These are phyloP conservation scores for Cyclophora albipunctata DNA, from an alignment of 2,888 invertebrate species.

Conservation along the genomic window DNA sequence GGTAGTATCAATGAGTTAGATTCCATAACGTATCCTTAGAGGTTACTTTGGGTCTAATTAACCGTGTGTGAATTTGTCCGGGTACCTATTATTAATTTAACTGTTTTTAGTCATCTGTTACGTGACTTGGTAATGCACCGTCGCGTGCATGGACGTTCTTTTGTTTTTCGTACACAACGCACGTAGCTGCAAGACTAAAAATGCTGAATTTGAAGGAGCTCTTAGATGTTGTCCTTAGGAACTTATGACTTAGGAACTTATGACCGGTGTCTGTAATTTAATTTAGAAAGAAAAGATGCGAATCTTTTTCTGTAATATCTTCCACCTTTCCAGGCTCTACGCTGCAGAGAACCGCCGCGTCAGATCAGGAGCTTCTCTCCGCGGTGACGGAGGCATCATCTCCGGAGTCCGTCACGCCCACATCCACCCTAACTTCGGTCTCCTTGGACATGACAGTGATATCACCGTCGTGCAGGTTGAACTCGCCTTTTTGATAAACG, in stretches of 20 bases:
- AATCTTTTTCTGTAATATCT: not conserved
- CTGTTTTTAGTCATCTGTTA: not conserved
- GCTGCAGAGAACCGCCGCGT: constrained; percentile 8
- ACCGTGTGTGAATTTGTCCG: not conserved
- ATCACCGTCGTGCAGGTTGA: constrained; percentile 35
- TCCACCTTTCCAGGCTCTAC: constrained; percentile 23
- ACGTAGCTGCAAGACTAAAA: not conserved
- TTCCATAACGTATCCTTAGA: too few species aligned
- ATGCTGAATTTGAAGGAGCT: not conserved
- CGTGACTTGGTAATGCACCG: not conserved
- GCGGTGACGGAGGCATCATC: constrained; percentile 34
- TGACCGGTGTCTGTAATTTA: not conserved
- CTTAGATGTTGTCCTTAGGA: too few species aligned
- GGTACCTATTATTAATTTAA: too few species aligned
- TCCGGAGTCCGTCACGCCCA: constrained; percentile 5
- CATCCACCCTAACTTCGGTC: constrained; percentile 23
- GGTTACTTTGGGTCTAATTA: too few species aligned
- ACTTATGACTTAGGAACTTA: too few species aligned
- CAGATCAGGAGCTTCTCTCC: constrained; percentile 37
- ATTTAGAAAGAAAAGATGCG: too few species aligned
- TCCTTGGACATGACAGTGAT: constrained; percentile 26
- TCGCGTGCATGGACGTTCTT: not conserved
- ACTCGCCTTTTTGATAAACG: constrained; percentile 1
- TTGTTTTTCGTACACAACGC: too few species aligned
- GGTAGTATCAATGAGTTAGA: too few species aligned